Evolutionary conservation across 2,797 vertebrate species (phyloP), one percentile per base, ranked within the genome.

Genomic region (Percopsis omiscomaycus): DNA sequence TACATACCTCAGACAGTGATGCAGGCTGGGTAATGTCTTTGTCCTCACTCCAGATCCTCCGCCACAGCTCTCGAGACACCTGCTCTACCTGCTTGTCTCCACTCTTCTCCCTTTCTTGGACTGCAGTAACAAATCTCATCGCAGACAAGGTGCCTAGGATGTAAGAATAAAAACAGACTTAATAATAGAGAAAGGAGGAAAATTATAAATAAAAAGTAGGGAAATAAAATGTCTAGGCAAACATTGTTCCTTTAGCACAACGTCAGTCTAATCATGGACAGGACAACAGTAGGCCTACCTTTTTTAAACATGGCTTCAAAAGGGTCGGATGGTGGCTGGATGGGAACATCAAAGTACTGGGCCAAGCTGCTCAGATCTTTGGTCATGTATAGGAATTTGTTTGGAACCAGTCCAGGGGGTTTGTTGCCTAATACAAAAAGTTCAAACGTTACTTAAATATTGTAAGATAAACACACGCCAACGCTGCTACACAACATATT

Each of bases 61-160:
- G 92, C 97, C 97, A 99, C 46, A 99, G 90, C 79, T 97, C 94
- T 62, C 96, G 90, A n/a, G 96, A 96, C 62, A 94, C 89, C 29
- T 82, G 77, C 86, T 98, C 96, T 80, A 96, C 27, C 73, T 88
- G 74, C 11, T 55, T 8, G 56, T 90, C 80, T 62, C 81, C 68
- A 47, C 71, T 3, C 80, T 86, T 66, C 76, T 83, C 66, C 65
- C 73, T 87, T 87, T 89, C 72, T 71, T 91, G 91, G 37, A 93
- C 67, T 0, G 94, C 94, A 0, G 93, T 90, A 80, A 98, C 74
- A 70, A 98, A 97, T 22, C 96, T 90, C 97, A 98, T 97, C 1
- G 96, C 94, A 0, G 73, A 4, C 64, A 98, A 66, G 16, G 77
- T 92, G 55, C 91, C 96, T 98, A 62, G 3, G 16, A 55, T 6